phyloP scores from a whole-genome alignment of 2,113 vertebrate genomes.

The Capreolus pygargus region DNA sequence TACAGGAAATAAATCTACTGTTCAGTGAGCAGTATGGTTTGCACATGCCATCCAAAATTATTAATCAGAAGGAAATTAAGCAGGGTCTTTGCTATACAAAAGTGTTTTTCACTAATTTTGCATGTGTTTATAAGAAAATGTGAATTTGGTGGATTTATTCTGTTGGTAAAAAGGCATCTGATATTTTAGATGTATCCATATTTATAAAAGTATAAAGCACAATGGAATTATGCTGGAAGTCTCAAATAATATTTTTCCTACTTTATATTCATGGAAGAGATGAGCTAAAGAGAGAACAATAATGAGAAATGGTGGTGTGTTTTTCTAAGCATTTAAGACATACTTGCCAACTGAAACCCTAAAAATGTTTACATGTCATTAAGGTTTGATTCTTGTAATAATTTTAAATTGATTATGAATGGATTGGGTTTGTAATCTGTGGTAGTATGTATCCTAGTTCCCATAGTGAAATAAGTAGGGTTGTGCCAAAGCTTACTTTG shows the following conservation, averaged over 20 bases:
- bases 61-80: constrained; percentile 17
- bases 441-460: constrained; percentile 52
- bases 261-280: constrained; percentile 64
- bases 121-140: constrained; percentile 62
- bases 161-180: constrained; percentile 61
- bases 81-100: constrained; percentile 50
- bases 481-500: constrained; percentile 75
- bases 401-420: constrained; percentile 8
- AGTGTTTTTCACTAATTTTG: constrained; percentile 54
- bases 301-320: neutral
- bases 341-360: constrained; percentile 41
- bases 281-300: constrained; percentile 37
- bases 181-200: constrained; percentile 49
- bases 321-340: constrained; percentile 57
- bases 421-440: constrained; percentile 54
- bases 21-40: neutral
- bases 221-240: constrained; percentile 52
- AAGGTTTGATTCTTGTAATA: constrained; percentile 31
- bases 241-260: constrained; percentile 64
- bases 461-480: constrained; percentile 60
- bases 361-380: constrained; percentile 74
- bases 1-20: constrained; percentile 38
- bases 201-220: constrained; percentile 56
- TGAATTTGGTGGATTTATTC: constrained; percentile 16
- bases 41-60: constrained; percentile 38